Conservation (phyloP, 2,888 invertebrate species). For the Eupithecia insigniata region DNA sequence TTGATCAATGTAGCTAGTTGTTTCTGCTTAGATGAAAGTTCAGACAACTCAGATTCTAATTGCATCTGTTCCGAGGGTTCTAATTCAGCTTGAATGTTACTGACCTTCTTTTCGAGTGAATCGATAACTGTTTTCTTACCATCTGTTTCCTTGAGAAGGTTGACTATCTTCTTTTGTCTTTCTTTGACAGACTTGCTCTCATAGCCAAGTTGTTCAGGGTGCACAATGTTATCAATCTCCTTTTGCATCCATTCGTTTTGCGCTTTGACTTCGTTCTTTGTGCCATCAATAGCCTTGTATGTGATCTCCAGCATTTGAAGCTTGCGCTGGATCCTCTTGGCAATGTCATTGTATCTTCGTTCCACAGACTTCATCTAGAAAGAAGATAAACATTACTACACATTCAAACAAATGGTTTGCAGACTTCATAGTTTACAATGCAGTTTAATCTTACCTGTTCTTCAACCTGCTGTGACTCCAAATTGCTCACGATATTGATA, state of each 20-base stretch:
- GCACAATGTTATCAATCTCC: slow-evolving; percentile 87
- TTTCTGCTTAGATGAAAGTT: slow-evolving; percentile 89
- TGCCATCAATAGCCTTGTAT: slow-evolving; percentile 91
- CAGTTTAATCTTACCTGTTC: slow-evolving; percentile 85
- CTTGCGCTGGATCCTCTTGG: slow-evolving; percentile 93
- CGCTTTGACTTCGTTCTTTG: slow-evolving; percentile 91
- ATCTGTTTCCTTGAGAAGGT: slow-evolving; percentile 92
- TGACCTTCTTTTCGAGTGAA: slow-evolving; percentile 91
- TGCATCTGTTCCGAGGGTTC: slow-evolving; percentile 93
- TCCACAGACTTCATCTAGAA: slow-evolving; percentile 91
- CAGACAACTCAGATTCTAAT: slow-evolving; percentile 88
- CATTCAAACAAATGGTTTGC: background rate
- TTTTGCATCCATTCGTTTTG: slow-evolving; percentile 92
- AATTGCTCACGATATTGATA: slow-evolving; percentile 91
- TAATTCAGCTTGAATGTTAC: slow-evolving; percentile 92
- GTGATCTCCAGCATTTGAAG: slow-evolving; percentile 92
- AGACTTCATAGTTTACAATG: background rate
- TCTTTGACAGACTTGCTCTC: slow-evolving; percentile 91
- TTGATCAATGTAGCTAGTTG: slow-evolving; percentile 88
- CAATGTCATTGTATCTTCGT: slow-evolving; percentile 92
- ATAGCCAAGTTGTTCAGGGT: slow-evolving; percentile 88
- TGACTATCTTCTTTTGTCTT: slow-evolving; percentile 88
- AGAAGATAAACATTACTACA: slow-evolving; percentile 31
- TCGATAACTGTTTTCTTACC: slow-evolving; percentile 92
- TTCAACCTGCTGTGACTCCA: slow-evolving; percentile 95